Conservation (phyloP, 2,888 invertebrate species). For the Scrobipalpa costella region DNA sequence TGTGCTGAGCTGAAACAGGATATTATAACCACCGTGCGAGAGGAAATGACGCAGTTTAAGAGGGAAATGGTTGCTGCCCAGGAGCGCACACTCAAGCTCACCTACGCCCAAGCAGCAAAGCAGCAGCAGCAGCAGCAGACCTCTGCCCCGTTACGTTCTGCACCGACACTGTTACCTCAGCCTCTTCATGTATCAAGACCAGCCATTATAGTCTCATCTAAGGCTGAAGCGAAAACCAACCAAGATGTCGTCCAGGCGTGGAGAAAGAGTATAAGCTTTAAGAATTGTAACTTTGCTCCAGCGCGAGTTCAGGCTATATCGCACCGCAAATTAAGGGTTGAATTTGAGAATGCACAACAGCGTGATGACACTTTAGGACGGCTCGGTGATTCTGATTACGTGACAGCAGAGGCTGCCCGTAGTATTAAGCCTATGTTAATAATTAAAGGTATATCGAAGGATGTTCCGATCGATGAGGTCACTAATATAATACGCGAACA, state of each 20-base stretch:
- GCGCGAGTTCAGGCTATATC: background rate
- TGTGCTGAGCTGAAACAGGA: too few species aligned
- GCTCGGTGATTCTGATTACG: background rate
- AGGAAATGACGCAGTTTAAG: too few species aligned
- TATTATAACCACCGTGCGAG: too few species aligned
- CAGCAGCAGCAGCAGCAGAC: too few species aligned
- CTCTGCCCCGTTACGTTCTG: too few species aligned
- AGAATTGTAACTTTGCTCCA: background rate
- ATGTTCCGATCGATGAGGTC: background rate
- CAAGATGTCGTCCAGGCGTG: background rate
- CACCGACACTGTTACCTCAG: too few species aligned
- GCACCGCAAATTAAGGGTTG: slow-evolving; percentile 1
- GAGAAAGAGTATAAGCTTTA: background rate
- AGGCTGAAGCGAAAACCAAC: background rate
- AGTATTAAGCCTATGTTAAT: slow-evolving; percentile 22
- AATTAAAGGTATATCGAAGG: slow-evolving; percentile 20
- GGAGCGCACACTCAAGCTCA: too few species aligned
- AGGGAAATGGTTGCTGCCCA: too few species aligned
- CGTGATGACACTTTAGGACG: slow-evolving; percentile 9
- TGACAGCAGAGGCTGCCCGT: slow-evolving; percentile 13
- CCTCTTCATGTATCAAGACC: background rate
- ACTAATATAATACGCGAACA: background rate
- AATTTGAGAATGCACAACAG: slow-evolving; percentile 9
- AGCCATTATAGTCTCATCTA: background rate
- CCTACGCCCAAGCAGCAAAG: background rate